Evolutionary conservation across 2,113 vertebrate genomes (phyloP).

Genomic region (Bujurquina vittata): DNA sequence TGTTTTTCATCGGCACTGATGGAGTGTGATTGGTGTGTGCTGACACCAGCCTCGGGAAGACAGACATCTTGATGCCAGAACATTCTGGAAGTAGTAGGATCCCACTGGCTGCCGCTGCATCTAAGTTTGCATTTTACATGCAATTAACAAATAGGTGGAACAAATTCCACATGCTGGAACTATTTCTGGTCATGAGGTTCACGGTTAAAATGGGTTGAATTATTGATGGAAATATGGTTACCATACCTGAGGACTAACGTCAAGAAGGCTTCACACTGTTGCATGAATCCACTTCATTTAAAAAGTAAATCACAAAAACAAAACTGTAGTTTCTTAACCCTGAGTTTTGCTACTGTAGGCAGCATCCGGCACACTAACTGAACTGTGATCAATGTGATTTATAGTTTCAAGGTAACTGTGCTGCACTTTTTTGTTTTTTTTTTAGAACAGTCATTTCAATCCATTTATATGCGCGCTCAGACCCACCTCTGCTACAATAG

Average conservation of each 20-base stretch:
- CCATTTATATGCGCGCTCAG: neutral
- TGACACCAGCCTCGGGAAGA: neutral
- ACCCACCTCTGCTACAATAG: too few species aligned
- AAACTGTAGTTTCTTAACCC: too few species aligned
- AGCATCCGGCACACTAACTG: too few species aligned
- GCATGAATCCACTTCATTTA: too few species aligned
- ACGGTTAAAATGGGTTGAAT: neutral
- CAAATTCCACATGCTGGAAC: neutral
- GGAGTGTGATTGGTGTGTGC: conserved; percentile 1
- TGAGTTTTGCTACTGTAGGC: too few species aligned
- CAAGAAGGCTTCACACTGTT: too few species aligned
- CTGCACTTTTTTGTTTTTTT: too few species aligned
- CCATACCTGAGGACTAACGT: too few species aligned
- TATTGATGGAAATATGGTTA: neutral
- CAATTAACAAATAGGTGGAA: neutral
- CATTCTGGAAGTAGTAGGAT: neutral
- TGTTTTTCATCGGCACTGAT: conserved; percentile 27
- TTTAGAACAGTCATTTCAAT: neutral
- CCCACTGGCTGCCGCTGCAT: neutral
- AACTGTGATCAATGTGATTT: too few species aligned
- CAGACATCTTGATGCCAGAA: neutral
- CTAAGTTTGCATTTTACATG: neutral
- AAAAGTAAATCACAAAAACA: too few species aligned
- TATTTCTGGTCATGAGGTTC: neutral
- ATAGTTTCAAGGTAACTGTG: too few species aligned